phyloP scores from a whole-genome alignment of 2,113 vertebrate genomes.

The Pachypanchax playfairii region DNA sequence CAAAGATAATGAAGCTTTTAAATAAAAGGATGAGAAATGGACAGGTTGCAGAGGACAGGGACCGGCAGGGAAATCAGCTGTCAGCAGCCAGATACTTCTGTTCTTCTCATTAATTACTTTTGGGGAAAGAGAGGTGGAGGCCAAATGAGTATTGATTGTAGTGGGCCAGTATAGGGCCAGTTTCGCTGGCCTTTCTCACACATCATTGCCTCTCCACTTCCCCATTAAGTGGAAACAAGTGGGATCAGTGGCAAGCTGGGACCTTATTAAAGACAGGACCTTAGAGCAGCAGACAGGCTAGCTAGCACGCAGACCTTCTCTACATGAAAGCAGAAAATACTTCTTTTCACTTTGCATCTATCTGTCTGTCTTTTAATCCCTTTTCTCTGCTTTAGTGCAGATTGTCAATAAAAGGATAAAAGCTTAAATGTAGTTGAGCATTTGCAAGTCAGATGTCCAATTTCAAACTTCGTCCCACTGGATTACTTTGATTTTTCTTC shows the following conservation, averaged over 20 bases:
- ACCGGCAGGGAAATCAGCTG: slow-evolving; percentile 73
- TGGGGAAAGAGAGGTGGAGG: slow-evolving; percentile 62
- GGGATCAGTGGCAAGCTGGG: slow-evolving; percentile 66
- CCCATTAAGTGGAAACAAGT: slow-evolving; percentile 76
- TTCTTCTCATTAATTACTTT: slow-evolving; percentile 77
- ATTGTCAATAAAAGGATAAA: slow-evolving; percentile 43
- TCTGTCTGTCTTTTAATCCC: slow-evolving; percentile 32
- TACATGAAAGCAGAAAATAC: slow-evolving; percentile 28
- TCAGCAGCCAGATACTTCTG: slow-evolving; percentile 68
- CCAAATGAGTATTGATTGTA: slow-evolving; percentile 79
- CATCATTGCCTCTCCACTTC: slow-evolving; percentile 72
- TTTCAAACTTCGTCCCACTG: slow-evolving; percentile 35
- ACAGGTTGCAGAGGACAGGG: slow-evolving; percentile 59
- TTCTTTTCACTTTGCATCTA: slow-evolving; percentile 25
- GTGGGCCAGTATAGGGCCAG: slow-evolving; percentile 56
- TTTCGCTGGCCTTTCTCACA: slow-evolving; percentile 70
- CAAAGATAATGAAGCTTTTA: slow-evolving; percentile 71
- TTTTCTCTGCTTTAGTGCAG: slow-evolving; percentile 23
- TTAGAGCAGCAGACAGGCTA: slow-evolving; percentile 53
- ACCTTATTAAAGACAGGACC: slow-evolving; percentile 70
- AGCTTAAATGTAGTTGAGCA: slow-evolving; percentile 30
- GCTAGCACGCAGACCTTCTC: slow-evolving; percentile 39
- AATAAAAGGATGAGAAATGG: slow-evolving; percentile 55
- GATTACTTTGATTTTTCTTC: slow-evolving; percentile 25
- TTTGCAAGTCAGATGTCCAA: slow-evolving; percentile 38